Base-by-base conservation (phyloP, 2,888 invertebrate species). In the Lithosia quadra region DNA sequence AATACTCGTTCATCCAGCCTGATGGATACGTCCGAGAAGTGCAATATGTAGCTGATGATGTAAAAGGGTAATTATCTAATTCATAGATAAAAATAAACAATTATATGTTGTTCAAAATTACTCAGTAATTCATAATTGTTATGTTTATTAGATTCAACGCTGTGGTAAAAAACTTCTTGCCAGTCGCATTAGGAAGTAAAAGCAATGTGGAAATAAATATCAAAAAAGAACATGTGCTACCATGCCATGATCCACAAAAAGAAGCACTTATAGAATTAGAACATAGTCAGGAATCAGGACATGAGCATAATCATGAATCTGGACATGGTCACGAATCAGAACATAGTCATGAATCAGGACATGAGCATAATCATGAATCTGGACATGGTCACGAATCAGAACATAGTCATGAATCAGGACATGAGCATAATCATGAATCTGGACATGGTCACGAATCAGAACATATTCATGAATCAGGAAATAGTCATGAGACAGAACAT, bases 11-110 rank as follows among this genome's bases (percentile, higher is more conserved):
- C 65, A 85, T 95, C 39, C 96, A 96, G 84, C 95, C 96, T 9
- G 95, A 96, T 78, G 96, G 95, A 69, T 92, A 92, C 69, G 84
- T 94, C 57, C 91, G 95, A 33, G 95, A 95, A 79, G 95, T 96
- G 11, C 90, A 94, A 78, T 96, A 96, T 81, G 92, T 93, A 53
- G 95, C 95, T 70, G 95, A 95, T 79, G 94, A 95, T 71, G 82
- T 92, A 68, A 90, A 88, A 82, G 96, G 96, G 92, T 92, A 88
- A 64, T 7, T n/a, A 86, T 55, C 21, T 10, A 3, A 34, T 22
- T 10, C 8, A 18, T 36, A 55, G 36, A 18, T 22, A 18, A 36
- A 24, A 39, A 10, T 10, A 15, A 22, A 9, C 18, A 8, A 3
- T 15, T 22, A 18, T 15, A 3, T 4, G 15, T 22, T 9, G 2